Base-by-base conservation (phyloP, 2,888 invertebrate species). In the Teinopalpus imperialis region DNA sequence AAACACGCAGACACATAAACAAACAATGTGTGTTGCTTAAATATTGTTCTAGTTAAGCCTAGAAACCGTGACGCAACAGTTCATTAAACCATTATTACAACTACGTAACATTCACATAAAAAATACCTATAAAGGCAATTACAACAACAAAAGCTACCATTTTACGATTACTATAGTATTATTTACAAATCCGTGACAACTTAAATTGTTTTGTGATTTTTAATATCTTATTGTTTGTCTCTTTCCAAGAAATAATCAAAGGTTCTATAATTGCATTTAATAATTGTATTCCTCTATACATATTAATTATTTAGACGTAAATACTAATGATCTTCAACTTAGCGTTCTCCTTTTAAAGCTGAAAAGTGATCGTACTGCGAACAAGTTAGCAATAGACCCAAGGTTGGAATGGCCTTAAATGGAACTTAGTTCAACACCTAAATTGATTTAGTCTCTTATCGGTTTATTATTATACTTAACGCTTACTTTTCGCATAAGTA, bases 321-420 rank as follows among this genome's bases (percentile, higher is more conserved):
- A 18, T 30, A 18, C 14, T 36, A 44, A 31, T 31, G 8, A 26
- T 20, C 3, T 20, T n/a, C 4, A 21, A 45, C 26, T 39, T 39
- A 37, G 26, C 45, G 32, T 39, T 20, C 13, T 9, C 18, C 18
- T 39, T 39, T 21, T 20, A 39, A n/a, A 18, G 37, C 32, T 39
- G 13, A 32, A 26, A 18, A 31, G 20, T 26, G 20, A n/a, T 10
- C n/a, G 31, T 34, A 31, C 37, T 7, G 14, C 31, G 12, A 39
- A 39, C 32, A 27, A 39, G 13, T 32, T 26, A 21, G 13, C 10
- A 34, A 39, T 8, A 14, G 20, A 27, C 21, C 24, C 45, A 45
- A 39, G 45, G 39, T 45, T 44, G 12, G 9, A 24, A 26, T 9
- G 5, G 13, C 21, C 14, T 8, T 9, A 32, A 39, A 20, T 43